A percentile compares a stretch with the other conserved stretches of the same genome.
These are phyloP conservation scores for Drosophila anceps DNA, from an alignment of 2,888 invertebrate species.

Conservation along the genomic window DNA sequence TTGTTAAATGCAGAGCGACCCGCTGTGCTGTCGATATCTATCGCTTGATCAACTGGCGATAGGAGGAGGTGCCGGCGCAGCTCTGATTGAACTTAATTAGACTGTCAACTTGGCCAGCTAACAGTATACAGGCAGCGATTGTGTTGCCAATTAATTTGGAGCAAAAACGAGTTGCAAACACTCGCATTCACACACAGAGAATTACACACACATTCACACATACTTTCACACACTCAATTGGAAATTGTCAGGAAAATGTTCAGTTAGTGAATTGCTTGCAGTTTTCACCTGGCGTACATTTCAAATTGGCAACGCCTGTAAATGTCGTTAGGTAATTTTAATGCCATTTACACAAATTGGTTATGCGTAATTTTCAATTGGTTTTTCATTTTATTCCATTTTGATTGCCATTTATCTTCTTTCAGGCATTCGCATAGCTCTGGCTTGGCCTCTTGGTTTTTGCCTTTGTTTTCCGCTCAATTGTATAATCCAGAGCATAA, in stretches of 20 bases:
- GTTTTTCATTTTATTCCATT: constrained; percentile 19
- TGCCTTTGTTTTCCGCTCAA: background rate
- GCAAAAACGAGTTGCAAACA: constrained; percentile 30
- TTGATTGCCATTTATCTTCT: constrained; percentile 17
- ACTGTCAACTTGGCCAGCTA: constrained; percentile 35
- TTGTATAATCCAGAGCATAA: background rate
- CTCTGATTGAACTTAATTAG: constrained; percentile 23
- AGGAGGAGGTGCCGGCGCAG: background rate
- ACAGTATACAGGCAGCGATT: constrained; percentile 25
- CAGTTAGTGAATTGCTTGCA: constrained; percentile 19
- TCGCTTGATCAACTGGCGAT: constrained; percentile 20
- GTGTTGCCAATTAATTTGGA: constrained; percentile 24
- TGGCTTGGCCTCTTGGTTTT: background rate
- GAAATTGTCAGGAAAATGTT: constrained; percentile 33
- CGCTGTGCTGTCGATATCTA: constrained; percentile 32
- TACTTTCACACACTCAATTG: background rate
- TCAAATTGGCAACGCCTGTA: constrained; percentile 17
- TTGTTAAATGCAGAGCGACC: constrained; percentile 4
- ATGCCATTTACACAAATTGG: constrained; percentile 49
- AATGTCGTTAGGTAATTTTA: constrained; percentile 47
- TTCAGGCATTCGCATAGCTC: background rate
- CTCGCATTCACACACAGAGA: too few relatives aligned
- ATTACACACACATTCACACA: background rate
- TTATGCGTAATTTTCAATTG: constrained; percentile 58
- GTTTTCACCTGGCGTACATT: constrained; percentile 40